phyloP scores from a whole-genome alignment of 64 coral and sea anemone species.

The Montipora cactus region DNA sequence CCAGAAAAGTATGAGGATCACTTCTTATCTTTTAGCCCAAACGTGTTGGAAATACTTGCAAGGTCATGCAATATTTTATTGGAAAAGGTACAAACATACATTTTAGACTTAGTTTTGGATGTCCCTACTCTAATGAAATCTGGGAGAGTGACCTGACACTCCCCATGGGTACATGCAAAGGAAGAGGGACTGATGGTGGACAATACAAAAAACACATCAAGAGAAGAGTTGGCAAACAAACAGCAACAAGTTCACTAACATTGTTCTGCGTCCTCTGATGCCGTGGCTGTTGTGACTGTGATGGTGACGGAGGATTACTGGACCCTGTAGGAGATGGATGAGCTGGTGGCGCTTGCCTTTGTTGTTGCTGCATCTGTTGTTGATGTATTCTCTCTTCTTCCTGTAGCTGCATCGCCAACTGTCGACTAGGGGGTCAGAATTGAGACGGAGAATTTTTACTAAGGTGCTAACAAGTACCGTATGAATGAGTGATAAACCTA shows the following conservation, averaged over 20 bases:
- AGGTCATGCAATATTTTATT: no score
- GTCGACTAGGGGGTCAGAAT: slow-evolving; percentile 59
- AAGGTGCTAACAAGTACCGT: background rate
- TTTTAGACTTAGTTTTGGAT: no score
- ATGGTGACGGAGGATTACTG: background rate
- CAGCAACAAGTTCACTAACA: background rate
- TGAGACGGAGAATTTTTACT: background rate
- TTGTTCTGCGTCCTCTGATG: background rate
- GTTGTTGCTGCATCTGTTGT: slow-evolving; percentile 33
- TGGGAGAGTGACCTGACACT: no score
- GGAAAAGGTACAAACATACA: no score
- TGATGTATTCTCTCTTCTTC: slow-evolving; percentile 81
- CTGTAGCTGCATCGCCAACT: slow-evolving; percentile 91
- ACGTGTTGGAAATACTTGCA: no score
- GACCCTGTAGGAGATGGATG: background rate
- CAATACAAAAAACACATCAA: no score
- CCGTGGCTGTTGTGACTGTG: background rate
- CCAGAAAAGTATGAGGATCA: no score
- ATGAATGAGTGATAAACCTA: background rate
- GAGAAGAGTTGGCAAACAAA: background rate
- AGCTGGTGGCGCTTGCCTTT: slow-evolving; percentile 55
- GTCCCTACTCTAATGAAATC: no score
- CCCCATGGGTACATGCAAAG: no score
- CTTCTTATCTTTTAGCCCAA: no score
- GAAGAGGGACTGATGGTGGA: no score